phyloP scores from a whole-genome alignment of 2,888 invertebrate species.

The Scrobipalpa costella region DNA sequence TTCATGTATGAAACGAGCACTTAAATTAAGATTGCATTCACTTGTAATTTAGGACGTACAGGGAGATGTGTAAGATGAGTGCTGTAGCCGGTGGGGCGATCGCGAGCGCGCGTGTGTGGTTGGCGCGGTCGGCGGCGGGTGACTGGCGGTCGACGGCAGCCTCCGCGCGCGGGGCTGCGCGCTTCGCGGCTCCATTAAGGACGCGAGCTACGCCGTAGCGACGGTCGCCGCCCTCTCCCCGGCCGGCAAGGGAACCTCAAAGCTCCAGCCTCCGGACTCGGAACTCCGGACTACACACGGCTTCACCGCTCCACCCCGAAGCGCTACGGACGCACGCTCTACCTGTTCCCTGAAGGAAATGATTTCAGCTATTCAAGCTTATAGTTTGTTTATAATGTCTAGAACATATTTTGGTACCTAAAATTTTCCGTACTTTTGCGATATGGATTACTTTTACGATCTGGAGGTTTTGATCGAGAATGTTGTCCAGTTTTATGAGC shows the following conservation, averaged over 20 bases:
- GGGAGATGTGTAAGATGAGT: constrained; percentile 37
- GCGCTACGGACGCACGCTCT: neutral
- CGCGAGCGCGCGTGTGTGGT: constrained; percentile 59
- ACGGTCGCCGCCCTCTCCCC: constrained; percentile 63
- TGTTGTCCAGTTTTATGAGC: too few species aligned
- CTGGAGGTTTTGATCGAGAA: too few species aligned
- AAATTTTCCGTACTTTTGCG: too few species aligned
- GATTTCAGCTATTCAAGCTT: too few species aligned
- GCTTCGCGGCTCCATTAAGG: constrained; percentile 68
- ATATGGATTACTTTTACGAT: too few species aligned
- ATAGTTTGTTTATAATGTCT: too few species aligned
- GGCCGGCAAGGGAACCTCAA: constrained; percentile 42
- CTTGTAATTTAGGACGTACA: constrained; percentile 57
- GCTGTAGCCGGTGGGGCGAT: constrained; percentile 41
- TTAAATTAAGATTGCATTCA: constrained; percentile 50
- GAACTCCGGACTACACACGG: constrained; percentile 5
- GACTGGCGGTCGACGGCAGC: constrained; percentile 70
- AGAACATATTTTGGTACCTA: too few species aligned
- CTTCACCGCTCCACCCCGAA: too few species aligned
- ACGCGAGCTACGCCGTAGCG: constrained; percentile 58
- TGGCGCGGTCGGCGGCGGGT: constrained; percentile 74
- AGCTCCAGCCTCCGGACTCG: constrained; percentile 40
- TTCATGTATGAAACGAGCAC: constrained; percentile 62
- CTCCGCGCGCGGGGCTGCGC: constrained; percentile 52
- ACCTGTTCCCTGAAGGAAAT: too few species aligned